Conservation (phyloP, 2,113 vertebrate species). For the Centrocercus urophasianus region DNA sequence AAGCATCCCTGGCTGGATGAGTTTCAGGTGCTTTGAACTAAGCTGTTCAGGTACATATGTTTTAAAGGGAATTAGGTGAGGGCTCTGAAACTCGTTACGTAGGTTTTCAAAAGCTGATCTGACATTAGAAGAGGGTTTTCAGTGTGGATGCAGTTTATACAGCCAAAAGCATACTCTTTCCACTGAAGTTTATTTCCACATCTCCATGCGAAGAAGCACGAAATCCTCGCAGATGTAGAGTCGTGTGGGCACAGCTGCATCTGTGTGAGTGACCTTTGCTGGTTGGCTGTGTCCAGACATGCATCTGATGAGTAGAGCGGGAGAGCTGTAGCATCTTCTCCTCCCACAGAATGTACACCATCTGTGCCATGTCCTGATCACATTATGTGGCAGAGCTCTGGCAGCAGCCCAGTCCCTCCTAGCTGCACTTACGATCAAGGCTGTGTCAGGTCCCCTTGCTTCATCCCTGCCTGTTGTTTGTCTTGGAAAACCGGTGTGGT, state of each 20-base stretch:
- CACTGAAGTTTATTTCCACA: accelerated
- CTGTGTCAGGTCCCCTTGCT: not conserved
- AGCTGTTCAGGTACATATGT: not conserved
- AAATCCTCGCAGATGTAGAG: accelerated
- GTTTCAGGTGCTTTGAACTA: not conserved
- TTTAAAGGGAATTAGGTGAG: not conserved
- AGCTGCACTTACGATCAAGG: not conserved
- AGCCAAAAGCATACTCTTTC: not conserved
- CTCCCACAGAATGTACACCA: not conserved
- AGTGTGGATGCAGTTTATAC: not conserved
- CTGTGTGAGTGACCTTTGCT: not conserved
- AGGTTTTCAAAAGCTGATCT: not conserved
- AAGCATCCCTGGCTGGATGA: not conserved
- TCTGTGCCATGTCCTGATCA: not conserved
- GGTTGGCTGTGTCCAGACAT: not conserved
- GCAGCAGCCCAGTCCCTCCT: not conserved
- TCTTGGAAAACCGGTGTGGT: not conserved
- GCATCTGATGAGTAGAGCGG: not conserved
- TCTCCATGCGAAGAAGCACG: not conserved
- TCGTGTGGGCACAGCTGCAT: not conserved
- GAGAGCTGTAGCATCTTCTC: not conserved
- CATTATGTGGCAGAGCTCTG: not conserved
- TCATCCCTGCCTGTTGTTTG: not conserved
- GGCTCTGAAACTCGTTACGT: not conserved
- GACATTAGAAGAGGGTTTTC: not conserved